Evolutionary conservation across 1,140 invertebrate genomes (phyloP).

Genomic region (Drosophila grimshawi): DNA sequence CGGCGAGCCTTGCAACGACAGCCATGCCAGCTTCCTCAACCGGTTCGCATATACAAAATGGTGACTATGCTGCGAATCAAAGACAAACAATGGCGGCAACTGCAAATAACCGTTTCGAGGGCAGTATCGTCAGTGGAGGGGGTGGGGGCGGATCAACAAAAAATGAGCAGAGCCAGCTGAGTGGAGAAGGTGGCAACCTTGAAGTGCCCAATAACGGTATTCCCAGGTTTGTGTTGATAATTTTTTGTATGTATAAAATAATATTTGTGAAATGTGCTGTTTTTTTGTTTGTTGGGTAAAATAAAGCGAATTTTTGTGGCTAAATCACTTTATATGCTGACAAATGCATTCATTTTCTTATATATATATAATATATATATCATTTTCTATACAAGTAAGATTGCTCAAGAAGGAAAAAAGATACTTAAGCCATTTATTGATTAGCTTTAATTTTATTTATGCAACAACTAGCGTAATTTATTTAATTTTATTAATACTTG

Average conservation of each 20-base stretch:
- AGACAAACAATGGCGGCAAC: slow-evolving; percentile 18
- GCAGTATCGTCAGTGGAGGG: neutral
- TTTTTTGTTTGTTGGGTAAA: too few species aligned
- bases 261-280: too few species aligned
- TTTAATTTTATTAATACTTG: too few species aligned
- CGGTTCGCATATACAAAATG: slow-evolving; percentile 50
- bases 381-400: too few species aligned
- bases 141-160: slow-evolving; percentile 18
- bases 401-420: too few species aligned
- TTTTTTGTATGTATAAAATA: neutral
- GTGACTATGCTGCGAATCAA: slow-evolving; percentile 42
- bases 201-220: slow-evolving; percentile 76
- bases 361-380: too few species aligned
- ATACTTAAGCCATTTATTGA: too few species aligned
- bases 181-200: slow-evolving; percentile 60
- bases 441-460: too few species aligned
- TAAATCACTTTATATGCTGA: too few species aligned
- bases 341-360: too few species aligned
- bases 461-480: too few species aligned
- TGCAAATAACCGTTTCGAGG: slow-evolving; percentile 31
- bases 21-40: slow-evolving; percentile 16
- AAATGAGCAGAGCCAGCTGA: slow-evolving; percentile 44
- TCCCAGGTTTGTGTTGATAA: slow-evolving; percentile 59
- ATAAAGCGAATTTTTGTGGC: too few species aligned
- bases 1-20: neutral